Evolutionary conservation across 2,113 vertebrate genomes (phyloP).

Genomic region (Connochaetes taurinus): DNA sequence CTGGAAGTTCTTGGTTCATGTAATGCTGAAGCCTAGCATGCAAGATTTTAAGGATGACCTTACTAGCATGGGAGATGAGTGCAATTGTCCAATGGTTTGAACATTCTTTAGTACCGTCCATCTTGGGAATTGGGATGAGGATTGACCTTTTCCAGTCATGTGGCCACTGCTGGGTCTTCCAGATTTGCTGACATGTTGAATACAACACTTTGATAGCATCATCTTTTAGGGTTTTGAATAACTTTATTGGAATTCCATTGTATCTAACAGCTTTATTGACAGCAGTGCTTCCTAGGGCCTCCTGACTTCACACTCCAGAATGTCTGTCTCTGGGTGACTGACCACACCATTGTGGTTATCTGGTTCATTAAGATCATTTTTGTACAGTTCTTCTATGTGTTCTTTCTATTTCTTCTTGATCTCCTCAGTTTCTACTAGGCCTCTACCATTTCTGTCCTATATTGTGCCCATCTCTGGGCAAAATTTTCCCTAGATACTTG

Average conservation of each 20-base stretch:
- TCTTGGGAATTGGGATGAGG: background rate
- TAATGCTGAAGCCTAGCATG: background rate
- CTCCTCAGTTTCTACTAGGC: background rate
- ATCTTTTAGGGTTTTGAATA: background rate
- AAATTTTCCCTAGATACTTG: background rate
- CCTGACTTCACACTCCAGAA: background rate
- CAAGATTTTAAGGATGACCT: background rate
- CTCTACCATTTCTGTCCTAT: background rate
- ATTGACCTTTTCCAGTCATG: background rate
- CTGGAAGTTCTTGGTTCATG: background rate
- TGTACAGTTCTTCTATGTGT: background rate
- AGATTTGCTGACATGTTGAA: background rate
- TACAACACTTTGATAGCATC: background rate
- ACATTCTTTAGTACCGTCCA: background rate
- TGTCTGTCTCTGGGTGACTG: background rate
- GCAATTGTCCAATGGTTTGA: background rate
- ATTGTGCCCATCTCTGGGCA: background rate
- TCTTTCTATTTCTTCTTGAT: background rate
- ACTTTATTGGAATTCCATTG: background rate
- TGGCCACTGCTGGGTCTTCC: background rate
- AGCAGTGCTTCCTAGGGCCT: background rate
- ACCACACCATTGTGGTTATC: background rate
- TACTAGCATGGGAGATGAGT: background rate
- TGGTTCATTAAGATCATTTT: background rate
- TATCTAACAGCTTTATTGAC: background rate